phyloP scores from a whole-genome alignment of 1,140 invertebrate species.

The Heterodera carotae region DNA sequence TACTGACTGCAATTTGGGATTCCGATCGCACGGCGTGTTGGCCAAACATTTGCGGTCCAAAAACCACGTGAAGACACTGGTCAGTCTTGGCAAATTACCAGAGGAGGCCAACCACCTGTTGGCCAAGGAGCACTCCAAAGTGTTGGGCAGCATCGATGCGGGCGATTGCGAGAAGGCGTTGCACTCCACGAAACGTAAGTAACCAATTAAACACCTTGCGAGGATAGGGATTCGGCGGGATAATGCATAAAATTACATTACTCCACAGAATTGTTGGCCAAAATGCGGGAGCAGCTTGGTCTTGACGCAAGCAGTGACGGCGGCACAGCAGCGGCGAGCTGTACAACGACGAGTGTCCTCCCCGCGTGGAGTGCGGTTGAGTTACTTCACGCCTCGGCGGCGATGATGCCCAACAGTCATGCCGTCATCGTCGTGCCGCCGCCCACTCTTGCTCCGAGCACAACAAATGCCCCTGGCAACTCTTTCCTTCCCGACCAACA shows the following conservation, averaged over 20 bases:
- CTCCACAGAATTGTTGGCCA: slow-evolving; percentile 34
- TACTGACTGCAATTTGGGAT: slow-evolving; percentile 89
- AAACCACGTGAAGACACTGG: slow-evolving; percentile 92
- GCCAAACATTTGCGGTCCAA: slow-evolving; percentile 94
- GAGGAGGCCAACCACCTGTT: slow-evolving; percentile 94
- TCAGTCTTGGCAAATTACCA: slow-evolving; percentile 86
- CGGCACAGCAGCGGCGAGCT: slow-evolving; percentile 17
- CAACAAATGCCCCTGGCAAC: not conserved
- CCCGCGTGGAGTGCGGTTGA: no score
- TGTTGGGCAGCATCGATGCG: slow-evolving; percentile 54
- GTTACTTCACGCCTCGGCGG: no score
- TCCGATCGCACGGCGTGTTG: slow-evolving; percentile 90
- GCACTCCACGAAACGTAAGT: slow-evolving; percentile 34
- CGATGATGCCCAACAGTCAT: not conserved
- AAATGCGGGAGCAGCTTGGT: slow-evolving; percentile 33
- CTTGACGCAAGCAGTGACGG: not conserved
- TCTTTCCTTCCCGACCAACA: not conserved
- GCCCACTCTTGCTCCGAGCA: no score
- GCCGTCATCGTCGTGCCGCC: no score
- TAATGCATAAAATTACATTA: no score
- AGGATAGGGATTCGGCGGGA: no score
- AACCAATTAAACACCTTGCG: not conserved
- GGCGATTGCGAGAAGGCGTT: slow-evolving; percentile 47
- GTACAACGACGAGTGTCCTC: slow-evolving; percentile 21
- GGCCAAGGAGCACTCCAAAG: slow-evolving; percentile 69